Conservation (phyloP, 2,888 invertebrate genomes). For the Platypus cylindrus region DNA sequence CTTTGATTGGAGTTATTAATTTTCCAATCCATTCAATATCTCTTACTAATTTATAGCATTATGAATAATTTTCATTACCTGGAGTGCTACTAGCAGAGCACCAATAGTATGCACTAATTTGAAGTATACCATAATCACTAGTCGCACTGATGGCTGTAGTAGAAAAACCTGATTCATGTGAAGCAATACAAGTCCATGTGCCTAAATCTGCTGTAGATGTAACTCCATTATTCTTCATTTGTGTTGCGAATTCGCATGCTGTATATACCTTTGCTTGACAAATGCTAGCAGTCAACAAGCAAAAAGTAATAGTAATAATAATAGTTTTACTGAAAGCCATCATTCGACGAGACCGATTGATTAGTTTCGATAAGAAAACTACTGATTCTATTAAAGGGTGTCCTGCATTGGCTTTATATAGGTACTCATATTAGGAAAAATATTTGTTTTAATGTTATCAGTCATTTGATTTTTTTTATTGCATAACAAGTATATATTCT, state of each 20-base stretch:
- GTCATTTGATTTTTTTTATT: too few species aligned
- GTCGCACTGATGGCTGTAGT: slow-evolving; percentile 16
- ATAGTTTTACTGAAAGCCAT: not conserved
- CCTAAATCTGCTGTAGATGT: slow-evolving; percentile 21
- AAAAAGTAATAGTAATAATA: not conserved
- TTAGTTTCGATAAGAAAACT: too few species aligned
- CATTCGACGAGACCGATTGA: too few species aligned
- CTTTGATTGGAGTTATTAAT: too few species aligned
- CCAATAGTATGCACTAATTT: slow-evolving; percentile 19
- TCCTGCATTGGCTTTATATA: too few species aligned
- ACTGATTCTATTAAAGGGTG: too few species aligned
- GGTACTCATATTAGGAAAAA: too few species aligned
- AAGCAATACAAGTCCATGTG: slow-evolving; percentile 19
- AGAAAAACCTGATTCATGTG: slow-evolving; percentile 18
- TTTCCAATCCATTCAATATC: too few species aligned
- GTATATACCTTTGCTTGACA: slow-evolving; percentile 11
- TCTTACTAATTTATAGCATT: too few species aligned
- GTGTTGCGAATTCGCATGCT: slow-evolving; percentile 18
- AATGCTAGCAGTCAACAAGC: not conserved
- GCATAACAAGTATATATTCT: too few species aligned
- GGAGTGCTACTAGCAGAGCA: slow-evolving; percentile 9
- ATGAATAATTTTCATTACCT: slow-evolving; percentile 6
- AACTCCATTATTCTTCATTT: slow-evolving; percentile 41
- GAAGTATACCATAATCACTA: slow-evolving; percentile 19
- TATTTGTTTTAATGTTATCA: too few species aligned